Evolutionary conservation across 2,113 vertebrate species (phyloP).

Genomic region (Fregata magnificens): DNA sequence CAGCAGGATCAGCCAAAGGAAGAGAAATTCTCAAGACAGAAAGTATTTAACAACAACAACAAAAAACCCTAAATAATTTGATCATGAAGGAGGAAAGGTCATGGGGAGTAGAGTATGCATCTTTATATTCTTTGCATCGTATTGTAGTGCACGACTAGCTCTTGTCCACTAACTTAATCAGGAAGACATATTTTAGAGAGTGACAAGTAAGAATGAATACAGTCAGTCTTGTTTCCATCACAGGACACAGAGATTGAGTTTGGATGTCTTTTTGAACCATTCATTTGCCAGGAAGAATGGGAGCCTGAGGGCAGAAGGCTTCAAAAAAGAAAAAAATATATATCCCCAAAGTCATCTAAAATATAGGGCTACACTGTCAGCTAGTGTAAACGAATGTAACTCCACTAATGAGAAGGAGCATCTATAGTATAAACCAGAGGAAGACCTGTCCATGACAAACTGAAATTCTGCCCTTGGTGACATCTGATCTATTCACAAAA

Average conservation of each 20-base stretch:
- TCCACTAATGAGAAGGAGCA: neutral
- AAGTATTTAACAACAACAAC: neutral
- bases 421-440: neutral
- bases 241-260: slow-evolving; percentile 10
- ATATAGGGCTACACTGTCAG: neutral
- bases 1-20: slow-evolving; percentile 20
- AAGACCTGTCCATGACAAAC: slow-evolving; percentile 1
- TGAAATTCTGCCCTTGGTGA: slow-evolving; percentile 14
- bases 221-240: slow-evolving; percentile 13
- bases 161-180: slow-evolving; percentile 59
- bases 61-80: neutral
- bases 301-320: slow-evolving; percentile 20
- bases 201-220: slow-evolving; percentile 52
- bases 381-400: slow-evolving; percentile 12
- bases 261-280: slow-evolving; percentile 5
- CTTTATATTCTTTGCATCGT: neutral
- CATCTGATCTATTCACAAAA: slow-evolving; percentile 38
- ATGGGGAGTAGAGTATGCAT: neutral
- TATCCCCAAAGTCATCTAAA: slow-evolving; percentile 18
- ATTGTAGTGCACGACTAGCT: neutral
- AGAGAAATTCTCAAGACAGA: slow-evolving; percentile 6
- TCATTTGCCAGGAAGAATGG: slow-evolving; percentile 33
- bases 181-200: slow-evolving; percentile 62
- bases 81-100: slow-evolving; percentile 31
- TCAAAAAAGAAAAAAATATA: neutral